phyloP scores from a whole-genome alignment of 2,888 invertebrate genomes.

The Sycophila texana region DNA sequence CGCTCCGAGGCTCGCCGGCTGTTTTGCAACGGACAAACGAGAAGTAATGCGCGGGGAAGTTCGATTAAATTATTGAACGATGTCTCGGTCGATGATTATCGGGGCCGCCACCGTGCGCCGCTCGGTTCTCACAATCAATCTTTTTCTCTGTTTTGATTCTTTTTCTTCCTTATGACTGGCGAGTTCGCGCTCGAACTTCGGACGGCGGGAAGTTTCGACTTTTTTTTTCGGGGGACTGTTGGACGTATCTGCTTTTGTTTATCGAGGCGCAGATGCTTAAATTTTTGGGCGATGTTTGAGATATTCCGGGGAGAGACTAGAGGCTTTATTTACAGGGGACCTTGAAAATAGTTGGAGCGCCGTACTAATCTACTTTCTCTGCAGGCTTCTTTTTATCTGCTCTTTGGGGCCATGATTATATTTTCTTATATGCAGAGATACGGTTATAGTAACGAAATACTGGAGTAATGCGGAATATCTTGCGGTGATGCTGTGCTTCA shows the following conservation, averaged over 20 bases:
- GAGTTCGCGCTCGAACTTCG: neutral
- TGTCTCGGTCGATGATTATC: constrained; percentile 51
- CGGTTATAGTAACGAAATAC: too few species aligned
- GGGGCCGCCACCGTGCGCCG: constrained; percentile 17
- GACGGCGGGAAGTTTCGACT: neutral
- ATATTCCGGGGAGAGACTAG: too few species aligned
- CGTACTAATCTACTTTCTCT: too few species aligned
- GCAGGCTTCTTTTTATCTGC: too few species aligned
- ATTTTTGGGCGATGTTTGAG: too few species aligned
- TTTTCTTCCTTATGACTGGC: constrained; percentile 10
- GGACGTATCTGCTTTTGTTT: neutral
- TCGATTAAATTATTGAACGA: constrained; percentile 34
- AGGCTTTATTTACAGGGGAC: too few species aligned
- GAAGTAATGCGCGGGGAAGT: neutral
- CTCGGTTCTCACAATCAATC: constrained; percentile 12
- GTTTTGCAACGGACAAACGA: constrained; percentile 33
- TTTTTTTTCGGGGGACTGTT: neutral
- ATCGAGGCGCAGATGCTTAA: too few species aligned
- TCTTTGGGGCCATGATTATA: too few species aligned
- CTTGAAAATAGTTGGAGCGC: too few species aligned
- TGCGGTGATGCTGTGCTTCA: too few species aligned
- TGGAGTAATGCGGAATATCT: too few species aligned
- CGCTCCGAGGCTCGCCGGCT: neutral
- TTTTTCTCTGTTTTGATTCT: neutral
- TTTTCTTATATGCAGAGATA: too few species aligned